A percentile compares a stretch with the other conserved stretches of the same genome.
Conservation (phyloP, 2,113 vertebrate species). For the Turnix velox region DNA sequence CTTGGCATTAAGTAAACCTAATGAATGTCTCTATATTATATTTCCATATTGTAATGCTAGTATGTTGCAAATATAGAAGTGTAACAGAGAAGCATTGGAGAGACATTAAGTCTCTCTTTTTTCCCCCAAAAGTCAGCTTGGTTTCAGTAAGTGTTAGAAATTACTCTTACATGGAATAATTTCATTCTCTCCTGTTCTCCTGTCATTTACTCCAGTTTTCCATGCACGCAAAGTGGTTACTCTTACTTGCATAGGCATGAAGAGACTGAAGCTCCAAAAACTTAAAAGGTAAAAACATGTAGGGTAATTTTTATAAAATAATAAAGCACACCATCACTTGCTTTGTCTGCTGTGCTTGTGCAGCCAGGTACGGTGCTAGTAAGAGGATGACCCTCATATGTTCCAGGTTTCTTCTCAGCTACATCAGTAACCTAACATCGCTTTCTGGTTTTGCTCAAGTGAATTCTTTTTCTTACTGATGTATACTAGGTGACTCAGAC, state of each 20-base stretch:
- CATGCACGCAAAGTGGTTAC: not conserved
- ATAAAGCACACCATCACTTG: not conserved
- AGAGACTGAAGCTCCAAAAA: not conserved
- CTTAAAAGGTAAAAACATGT: not conserved
- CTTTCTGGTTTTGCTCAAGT: not conserved
- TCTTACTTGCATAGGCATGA: rapidly evolving
- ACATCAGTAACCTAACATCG: not conserved
- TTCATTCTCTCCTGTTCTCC: not conserved
- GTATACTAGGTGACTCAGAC: not conserved
- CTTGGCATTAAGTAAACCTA: not conserved
- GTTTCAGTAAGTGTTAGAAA: not conserved
- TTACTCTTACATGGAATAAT: not conserved
- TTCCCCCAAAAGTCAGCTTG: not conserved
- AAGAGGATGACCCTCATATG: not conserved
- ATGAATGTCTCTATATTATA: not conserved
- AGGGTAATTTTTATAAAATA: not conserved
- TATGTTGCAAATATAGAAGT: not conserved
- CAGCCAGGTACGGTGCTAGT: not conserved
- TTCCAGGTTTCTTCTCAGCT: not conserved
- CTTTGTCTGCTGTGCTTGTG: not conserved
- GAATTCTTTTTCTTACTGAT: not conserved
- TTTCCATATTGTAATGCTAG: not conserved
- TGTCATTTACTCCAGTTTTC: not conserved
- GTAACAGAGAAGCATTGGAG: not conserved
- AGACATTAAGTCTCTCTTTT: not conserved